phyloP scores from a whole-genome alignment of 2,888 invertebrate genomes.

The Xanthorhoe designata region DNA sequence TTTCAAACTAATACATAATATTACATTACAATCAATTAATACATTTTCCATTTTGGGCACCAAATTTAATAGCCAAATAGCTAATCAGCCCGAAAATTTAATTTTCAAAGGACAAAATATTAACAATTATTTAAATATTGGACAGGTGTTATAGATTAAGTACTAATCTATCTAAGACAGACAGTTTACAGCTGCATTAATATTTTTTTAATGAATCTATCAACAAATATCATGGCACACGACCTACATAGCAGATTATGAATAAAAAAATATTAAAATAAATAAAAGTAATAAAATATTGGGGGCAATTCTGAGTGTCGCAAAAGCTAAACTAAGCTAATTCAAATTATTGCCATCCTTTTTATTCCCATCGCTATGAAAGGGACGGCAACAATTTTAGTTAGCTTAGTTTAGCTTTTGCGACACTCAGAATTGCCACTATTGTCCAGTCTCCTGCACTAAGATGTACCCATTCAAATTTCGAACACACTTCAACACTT shows the following conservation, averaged over 20 bases:
- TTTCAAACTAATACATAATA: not conserved
- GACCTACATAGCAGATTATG: not conserved
- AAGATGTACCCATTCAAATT: too few relatives aligned
- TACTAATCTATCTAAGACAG: not conserved
- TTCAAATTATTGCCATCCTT: too few relatives aligned
- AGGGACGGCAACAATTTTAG: too few relatives aligned
- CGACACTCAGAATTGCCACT: too few relatives aligned
- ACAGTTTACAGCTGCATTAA: constrained; percentile 6
- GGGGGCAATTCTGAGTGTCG: too few relatives aligned
- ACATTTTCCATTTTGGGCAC: constrained; percentile 24
- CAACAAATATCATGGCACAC: constrained; percentile 15
- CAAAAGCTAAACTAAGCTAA: too few relatives aligned
- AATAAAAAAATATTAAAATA: too few relatives aligned
- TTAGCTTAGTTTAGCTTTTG: too few relatives aligned
- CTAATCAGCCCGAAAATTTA: constrained; percentile 34
- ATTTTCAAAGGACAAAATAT: constrained; percentile 33
- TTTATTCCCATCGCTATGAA: too few relatives aligned
- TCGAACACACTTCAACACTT: too few relatives aligned
- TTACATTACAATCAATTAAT: not conserved
- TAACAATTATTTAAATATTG: constrained; percentile 28
- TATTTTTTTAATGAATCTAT: constrained; percentile 2
- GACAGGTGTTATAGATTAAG: constrained; percentile 14
- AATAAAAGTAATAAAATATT: not conserved
- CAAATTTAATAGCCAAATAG: constrained; percentile 19
- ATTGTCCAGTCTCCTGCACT: too few relatives aligned